These are phyloP conservation scores for Euleptes europaea DNA, from an alignment of 2,113 vertebrate species.

Conservation along the genomic window DNA sequence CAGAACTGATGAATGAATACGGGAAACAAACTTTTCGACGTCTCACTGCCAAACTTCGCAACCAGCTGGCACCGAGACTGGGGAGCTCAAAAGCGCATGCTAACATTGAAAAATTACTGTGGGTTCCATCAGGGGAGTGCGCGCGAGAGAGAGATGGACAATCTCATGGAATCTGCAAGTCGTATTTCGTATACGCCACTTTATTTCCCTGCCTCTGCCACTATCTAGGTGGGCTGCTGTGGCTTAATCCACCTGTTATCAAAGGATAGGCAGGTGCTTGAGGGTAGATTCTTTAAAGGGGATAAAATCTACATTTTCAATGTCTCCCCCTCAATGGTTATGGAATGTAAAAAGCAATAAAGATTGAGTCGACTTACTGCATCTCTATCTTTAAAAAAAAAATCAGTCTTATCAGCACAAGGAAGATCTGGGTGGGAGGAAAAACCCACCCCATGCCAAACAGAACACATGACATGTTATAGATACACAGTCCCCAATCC, in stretches of 20 bases:
- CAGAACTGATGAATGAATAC: conserved; percentile 52
- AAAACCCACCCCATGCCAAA: not conserved
- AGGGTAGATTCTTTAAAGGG: conserved; percentile 28
- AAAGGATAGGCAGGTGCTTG: conserved; percentile 41
- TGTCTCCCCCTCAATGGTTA: conserved; percentile 3
- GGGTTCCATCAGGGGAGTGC: conserved; percentile 43
- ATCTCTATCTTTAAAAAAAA: not conserved
- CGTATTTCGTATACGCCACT: conserved; percentile 33
- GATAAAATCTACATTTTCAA: not conserved
- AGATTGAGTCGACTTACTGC: not conserved
- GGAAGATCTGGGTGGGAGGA: not conserved
- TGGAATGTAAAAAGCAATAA: not conserved
- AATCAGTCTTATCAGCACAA: not conserved
- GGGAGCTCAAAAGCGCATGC: conserved; percentile 42
- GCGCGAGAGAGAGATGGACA: conserved; percentile 23
- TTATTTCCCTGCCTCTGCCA: conserved; percentile 32
- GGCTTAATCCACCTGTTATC: conserved; percentile 2
- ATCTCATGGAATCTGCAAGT: conserved; percentile 42
- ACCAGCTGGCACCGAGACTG: conserved; percentile 55
- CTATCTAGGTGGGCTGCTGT: conserved; percentile 4
- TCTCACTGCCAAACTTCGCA: conserved; percentile 55
- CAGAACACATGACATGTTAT: not conserved
- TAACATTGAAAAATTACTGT: conserved; percentile 64
- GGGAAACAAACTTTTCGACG: conserved; percentile 61
- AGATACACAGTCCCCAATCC: not conserved